phyloP scores from a whole-genome alignment of 2,797 vertebrate genomes.

The Potorous gilbertii region DNA sequence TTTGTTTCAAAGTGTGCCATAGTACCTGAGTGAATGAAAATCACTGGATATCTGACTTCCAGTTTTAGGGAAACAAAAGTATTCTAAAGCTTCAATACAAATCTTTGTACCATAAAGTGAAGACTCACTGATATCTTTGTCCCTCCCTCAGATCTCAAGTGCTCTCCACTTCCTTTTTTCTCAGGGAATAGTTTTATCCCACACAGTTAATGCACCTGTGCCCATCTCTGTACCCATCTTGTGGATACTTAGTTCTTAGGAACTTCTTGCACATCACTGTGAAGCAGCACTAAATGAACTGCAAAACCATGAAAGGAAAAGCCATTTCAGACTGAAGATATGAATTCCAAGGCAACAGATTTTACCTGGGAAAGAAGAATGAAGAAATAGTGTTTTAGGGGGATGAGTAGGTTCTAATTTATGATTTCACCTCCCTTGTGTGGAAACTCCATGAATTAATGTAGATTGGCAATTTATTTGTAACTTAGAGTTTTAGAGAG shows the following conservation, averaged over 20 bases:
- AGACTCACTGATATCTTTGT: background rate
- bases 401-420: background rate
- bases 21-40: background rate
- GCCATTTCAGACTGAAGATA: background rate
- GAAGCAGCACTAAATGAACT: constrained; percentile 20
- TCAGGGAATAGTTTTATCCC: background rate
- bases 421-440: background rate
- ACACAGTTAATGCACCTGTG: background rate
- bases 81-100: background rate
- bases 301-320: background rate
- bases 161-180: background rate
- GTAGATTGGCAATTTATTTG: background rate
- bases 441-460: background rate
- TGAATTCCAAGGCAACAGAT: background rate
- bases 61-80: background rate
- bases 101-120: background rate
- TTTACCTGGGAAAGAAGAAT: constrained; percentile 1
- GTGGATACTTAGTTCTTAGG: background rate
- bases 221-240: background rate
- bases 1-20: background rate
- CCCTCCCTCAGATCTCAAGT: background rate
- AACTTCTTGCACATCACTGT: background rate
- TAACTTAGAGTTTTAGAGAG: background rate
- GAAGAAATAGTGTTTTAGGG: background rate
- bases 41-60: background rate